phyloP scores from a whole-genome alignment of 2,113 vertebrate species.

The Halichoeres trimaculatus region DNA sequence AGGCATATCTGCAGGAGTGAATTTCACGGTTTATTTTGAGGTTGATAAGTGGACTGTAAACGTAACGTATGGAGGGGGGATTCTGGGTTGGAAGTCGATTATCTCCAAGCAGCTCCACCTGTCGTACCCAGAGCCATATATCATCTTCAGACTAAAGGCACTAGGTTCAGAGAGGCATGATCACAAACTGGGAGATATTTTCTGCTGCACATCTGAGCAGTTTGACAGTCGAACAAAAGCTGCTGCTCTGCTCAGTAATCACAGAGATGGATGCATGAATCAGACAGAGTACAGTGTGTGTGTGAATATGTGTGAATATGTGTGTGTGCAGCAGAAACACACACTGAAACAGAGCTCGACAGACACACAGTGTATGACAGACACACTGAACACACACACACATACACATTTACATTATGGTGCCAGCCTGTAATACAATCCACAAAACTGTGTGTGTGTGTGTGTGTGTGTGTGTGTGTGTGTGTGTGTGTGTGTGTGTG shows the following conservation, averaged over 20 bases:
- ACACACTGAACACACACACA: neutral
- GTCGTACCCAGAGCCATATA: no score
- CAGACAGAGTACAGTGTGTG: no score
- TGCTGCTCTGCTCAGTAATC: slow-evolving; percentile 15
- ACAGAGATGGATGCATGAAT: slow-evolving; percentile 2
- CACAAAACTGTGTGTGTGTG: slow-evolving; percentile 30
- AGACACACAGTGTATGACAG: slow-evolving; percentile 2
- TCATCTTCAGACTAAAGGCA: neutral
- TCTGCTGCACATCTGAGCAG: slow-evolving; percentile 1
- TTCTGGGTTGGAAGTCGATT: no score
- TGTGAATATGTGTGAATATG: neutral
- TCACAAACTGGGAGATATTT: slow-evolving; percentile 7
- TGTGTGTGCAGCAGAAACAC: no score
- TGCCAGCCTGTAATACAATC: slow-evolving; percentile 58
- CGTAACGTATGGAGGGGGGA: no score
- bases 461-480: no score
- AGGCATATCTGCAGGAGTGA: no score
- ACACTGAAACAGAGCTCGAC: neutral
- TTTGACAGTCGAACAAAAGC: slow-evolving; percentile 25
- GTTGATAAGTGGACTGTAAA: no score
- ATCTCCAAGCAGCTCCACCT: no score
- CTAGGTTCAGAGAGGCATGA: no score
- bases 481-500: no score
- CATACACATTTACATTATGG: slow-evolving; percentile 29
- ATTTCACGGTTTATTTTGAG: no score